phyloP scores from a whole-genome alignment of 37 sponge, comb jelly and placozoan species.

The Agelas oroides region DNA sequence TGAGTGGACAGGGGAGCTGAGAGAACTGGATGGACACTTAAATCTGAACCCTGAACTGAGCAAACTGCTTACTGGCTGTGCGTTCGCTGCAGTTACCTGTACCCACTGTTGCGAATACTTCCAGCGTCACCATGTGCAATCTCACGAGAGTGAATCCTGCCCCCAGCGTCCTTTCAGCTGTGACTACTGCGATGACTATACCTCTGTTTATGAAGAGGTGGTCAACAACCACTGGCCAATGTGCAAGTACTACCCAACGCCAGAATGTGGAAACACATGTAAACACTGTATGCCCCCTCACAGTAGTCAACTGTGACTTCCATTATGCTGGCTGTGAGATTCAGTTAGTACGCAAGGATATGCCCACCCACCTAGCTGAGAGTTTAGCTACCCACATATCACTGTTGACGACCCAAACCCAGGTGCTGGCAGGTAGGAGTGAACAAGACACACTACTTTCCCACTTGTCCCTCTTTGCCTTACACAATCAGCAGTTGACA shows the following conservation, averaged over 20 bases:
- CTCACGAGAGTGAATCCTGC: background rate
- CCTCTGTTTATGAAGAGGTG: conserved; percentile 10
- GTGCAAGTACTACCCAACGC: conserved; percentile 24
- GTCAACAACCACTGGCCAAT: conserved; percentile 13
- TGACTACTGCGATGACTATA: conserved; percentile 16
- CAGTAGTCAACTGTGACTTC: background rate
- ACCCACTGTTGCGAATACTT: background rate
- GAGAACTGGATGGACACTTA: background rate
- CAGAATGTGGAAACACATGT: background rate
- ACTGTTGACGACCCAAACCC: no score
- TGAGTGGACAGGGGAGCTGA: conserved; percentile 14
- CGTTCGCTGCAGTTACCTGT: background rate
- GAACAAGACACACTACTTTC: no score
- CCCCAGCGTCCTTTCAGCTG: conserved; percentile 11
- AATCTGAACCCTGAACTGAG: background rate
- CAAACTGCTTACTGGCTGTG: background rate
- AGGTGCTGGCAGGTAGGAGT: no score
- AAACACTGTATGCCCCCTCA: conserved; percentile 2
- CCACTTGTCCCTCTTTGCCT: no score
- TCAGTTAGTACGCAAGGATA: conserved; percentile 6
- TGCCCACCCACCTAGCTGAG: background rate
- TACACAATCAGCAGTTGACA: no score
- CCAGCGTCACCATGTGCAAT: background rate
- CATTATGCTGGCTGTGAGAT: conserved; percentile 15
- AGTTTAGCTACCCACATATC: no score